Percentiles rank a stretch among this genome's conserved stretches.
Conservation (phyloP, 2,888 invertebrate species). For the Hoplodrina blanda region DNA sequence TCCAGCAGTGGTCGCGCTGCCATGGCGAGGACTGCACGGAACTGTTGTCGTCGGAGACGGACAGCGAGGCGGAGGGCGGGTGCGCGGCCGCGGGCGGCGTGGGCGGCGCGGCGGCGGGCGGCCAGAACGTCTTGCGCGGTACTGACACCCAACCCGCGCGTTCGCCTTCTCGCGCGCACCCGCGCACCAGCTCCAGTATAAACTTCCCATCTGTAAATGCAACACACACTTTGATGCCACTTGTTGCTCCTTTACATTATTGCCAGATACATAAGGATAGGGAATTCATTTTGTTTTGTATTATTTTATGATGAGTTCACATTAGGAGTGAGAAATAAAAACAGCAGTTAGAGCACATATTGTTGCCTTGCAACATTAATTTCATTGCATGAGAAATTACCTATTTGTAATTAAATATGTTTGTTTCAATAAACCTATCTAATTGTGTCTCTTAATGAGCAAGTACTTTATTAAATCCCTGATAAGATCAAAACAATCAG, state of each 20-base stretch:
- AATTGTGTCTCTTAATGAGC: constrained; percentile 24
- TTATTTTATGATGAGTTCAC: neutral
- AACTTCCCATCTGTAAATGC: constrained; percentile 95
- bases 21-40: constrained; percentile 97
- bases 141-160: constrained; percentile 97
- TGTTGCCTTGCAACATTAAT: neutral
- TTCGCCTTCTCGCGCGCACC: constrained; percentile 92
- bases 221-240: constrained; percentile 40
- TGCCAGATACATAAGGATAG: neutral
- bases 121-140: constrained; percentile 96
- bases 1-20: constrained; percentile 97
- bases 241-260: constrained; percentile 14
- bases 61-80: constrained; percentile 94
- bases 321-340: neutral
- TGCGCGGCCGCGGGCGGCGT: constrained; percentile 89
- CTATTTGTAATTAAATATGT: constrained; percentile 1
- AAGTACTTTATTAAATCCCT: constrained; percentile 27
- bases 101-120: constrained; percentile 93
- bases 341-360: neutral
- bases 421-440: constrained; percentile 8
- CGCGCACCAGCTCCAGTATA: constrained; percentile 94
- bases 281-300: neutral
- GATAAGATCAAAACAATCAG: constrained; percentile 46
- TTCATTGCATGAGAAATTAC: neutral
- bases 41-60: constrained; percentile 97